These are phyloP conservation scores for Gallirallus australis DNA, from an alignment of 2,797 vertebrate genomes.

Conservation along the genomic window DNA sequence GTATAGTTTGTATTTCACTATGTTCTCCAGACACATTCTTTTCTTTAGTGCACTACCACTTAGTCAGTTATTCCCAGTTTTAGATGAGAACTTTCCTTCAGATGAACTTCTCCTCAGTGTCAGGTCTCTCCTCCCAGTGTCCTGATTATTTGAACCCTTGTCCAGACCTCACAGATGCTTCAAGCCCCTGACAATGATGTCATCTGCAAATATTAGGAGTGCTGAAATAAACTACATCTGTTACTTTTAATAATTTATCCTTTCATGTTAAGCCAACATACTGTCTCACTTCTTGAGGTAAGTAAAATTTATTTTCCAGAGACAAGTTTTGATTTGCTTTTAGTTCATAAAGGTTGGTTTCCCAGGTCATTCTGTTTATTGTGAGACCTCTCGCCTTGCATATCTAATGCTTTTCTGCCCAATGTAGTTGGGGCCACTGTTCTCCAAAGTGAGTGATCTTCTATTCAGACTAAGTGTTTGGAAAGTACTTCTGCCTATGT, in stretches of 20 bases:
- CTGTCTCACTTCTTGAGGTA: not conserved
- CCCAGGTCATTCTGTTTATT: not conserved
- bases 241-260: not conserved
- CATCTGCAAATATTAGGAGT: not conserved
- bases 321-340: not conserved
- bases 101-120: not conserved
- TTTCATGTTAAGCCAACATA: not conserved
- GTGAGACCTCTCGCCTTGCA: not conserved
- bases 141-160: not conserved
- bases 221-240: not conserved
- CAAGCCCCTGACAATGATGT: not conserved
- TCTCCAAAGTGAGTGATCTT: not conserved
- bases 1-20: not conserved
- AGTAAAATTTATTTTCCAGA: not conserved
- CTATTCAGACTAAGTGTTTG: not conserved
- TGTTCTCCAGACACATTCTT: not conserved
- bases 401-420: not conserved
- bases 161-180: conserved; percentile 1
- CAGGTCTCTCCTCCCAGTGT: not conserved
- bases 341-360: not conserved
- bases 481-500: not conserved
- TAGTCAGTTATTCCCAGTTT: not conserved
- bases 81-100: not conserved
- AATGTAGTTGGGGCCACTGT: not conserved
- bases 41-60: not conserved